Evolutionary conservation across 2,113 vertebrate species (phyloP), one percentile per base, ranked within the genome.

Genomic region (Grus americana): DNA sequence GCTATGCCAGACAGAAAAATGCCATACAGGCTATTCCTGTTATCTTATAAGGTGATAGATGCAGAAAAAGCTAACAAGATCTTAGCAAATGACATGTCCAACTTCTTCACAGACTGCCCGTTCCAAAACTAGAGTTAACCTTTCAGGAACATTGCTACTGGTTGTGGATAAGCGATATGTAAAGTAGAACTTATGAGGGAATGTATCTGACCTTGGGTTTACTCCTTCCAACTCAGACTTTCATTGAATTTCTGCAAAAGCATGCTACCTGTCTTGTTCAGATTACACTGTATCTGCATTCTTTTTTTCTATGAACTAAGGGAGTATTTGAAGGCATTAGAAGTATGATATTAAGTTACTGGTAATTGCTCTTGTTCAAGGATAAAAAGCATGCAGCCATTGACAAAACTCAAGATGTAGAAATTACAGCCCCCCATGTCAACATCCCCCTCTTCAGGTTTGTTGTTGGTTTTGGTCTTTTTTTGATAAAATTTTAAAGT

Each of bases 381-480:
- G 27, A 49, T 23, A 16, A 78, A 80, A 90, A 49, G 3, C 22
- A 13, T 17, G 12, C 23, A 80, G 20, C 5, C 13, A 49, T 1
- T 47, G 22, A 73, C n/a, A 87, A 58, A 87, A 74, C 6, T 70
- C 26, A 62, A 38, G 9, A 24, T 6, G 15, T 3, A 58, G 27
- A 21, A 82, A 59, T 9, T 17, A 16, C 9, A 65, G 6, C 18
- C 29, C 9, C 12, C 9, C 1, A 0, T 12, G 15, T 32, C 8
- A 1, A 0, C 9, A 10, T 29, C 10, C 29, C 12, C 7, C 8
- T 3, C 16, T 71, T 57, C 18, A 3, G 23, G 19, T 38, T 55
- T 54, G 30, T 42, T 15, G 22, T 27, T 52, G 10, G 9, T 14
- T n/a, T 67, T 50, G 15, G 22, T 38, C 3, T 29, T 11, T 30